phyloP scores from a whole-genome alignment of 2,888 invertebrate species.

The Dolomedes plantarius region DNA sequence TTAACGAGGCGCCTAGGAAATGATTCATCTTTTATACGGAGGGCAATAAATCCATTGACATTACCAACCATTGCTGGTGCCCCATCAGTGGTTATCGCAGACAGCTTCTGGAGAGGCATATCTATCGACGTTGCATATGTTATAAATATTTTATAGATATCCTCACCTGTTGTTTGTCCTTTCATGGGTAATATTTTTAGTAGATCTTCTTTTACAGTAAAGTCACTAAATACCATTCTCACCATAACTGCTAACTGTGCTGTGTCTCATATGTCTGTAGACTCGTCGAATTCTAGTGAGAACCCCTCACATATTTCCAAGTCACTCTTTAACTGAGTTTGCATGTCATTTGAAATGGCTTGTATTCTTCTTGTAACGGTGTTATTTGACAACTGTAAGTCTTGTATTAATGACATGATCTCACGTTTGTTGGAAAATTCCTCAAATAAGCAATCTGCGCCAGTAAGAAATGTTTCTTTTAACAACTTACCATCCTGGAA shows the following conservation, averaged over 20 bases:
- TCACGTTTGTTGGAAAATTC: constrained; percentile 4
- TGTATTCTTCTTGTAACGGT: constrained; percentile 26
- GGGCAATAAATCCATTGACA: too few relatives aligned
- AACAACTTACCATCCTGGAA: constrained; percentile 26
- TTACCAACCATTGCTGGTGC: too few relatives aligned
- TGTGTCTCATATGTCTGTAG: constrained; percentile 23
- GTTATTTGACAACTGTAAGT: constrained; percentile 5
- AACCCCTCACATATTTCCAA: constrained; percentile 21
- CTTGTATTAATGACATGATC: constrained; percentile 27
- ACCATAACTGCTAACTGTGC: constrained; percentile 34
- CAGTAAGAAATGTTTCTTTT: constrained; percentile 15
- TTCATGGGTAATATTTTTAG: not conserved
- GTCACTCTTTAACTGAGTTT: constrained; percentile 23
- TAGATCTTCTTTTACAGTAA: constrained; percentile 10
- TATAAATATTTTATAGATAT: not conserved
- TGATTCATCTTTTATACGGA: too few relatives aligned
- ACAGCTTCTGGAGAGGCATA: too few relatives aligned
- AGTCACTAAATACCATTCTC: constrained; percentile 25
- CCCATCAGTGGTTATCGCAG: too few relatives aligned
- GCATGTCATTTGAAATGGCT: constrained; percentile 18
- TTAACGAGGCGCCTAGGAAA: too few relatives aligned
- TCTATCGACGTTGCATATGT: not conserved
- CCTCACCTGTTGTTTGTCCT: not conserved
- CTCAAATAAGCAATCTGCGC: constrained; percentile 20
- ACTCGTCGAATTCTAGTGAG: constrained; percentile 24